These are phyloP conservation scores for Nettapus auritus DNA, from an alignment of 2,113 vertebrate species.

Conservation along the genomic window DNA sequence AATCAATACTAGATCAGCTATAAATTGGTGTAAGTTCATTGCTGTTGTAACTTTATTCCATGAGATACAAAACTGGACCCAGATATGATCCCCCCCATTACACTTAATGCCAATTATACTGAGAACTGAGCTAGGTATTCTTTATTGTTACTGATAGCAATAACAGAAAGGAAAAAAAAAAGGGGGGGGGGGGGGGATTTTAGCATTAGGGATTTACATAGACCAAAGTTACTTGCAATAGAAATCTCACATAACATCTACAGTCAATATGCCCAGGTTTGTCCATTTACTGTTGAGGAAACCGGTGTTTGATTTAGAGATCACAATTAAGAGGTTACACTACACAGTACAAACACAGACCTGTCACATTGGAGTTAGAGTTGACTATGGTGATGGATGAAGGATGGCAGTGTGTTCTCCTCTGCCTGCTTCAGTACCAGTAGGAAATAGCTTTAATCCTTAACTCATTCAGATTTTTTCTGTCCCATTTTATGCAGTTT, in stretches of 20 bases:
- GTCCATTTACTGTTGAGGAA: not conserved
- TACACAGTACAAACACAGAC: not conserved
- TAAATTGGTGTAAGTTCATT: not conserved
- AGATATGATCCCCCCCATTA: not conserved
- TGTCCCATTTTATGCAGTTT: not conserved
- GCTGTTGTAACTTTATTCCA: not conserved
- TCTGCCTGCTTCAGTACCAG: not conserved
- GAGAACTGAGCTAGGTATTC: not conserved
- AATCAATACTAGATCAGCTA: not conserved
- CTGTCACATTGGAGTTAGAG: not conserved
- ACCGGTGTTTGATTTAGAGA: not conserved
- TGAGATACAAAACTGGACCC: not conserved
- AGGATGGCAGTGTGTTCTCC: not conserved
- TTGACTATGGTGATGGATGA: not conserved
- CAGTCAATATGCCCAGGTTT: not conserved
- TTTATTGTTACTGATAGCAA: not conserved
- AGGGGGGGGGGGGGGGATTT: not conserved
- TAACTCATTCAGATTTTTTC: not conserved
- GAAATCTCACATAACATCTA: not conserved
- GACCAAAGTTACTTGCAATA: not conserved
- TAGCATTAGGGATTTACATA: not conserved
- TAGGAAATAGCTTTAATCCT: not conserved
- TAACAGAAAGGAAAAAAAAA: not conserved
- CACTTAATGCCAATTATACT: not conserved
- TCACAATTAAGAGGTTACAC: not conserved